Base-by-base conservation (phyloP, 2,888 invertebrate genomes). In the Metalampra italica region DNA sequence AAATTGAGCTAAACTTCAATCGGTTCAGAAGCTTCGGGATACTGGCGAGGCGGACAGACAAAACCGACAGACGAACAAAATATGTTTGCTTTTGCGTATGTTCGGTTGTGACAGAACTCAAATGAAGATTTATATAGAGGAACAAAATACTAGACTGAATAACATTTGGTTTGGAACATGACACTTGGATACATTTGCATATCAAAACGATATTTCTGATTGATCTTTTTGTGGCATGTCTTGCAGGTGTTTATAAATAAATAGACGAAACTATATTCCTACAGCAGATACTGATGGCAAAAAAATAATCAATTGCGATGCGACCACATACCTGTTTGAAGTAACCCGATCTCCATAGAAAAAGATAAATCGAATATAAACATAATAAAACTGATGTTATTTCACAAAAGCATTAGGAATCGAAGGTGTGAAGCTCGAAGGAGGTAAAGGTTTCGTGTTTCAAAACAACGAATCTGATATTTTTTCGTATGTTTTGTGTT, bases 391-490 rank as follows among this genome's bases (percentile, higher is more conserved):
- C 64, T 60, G 57, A 59, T 66, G 73, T 70, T 71, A 62, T 65
- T 72, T 67, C 69, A 69, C 71, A 74, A 75, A 71, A 55, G 64
- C 60, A 57, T 53, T 46, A 12, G 42, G 34, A 38, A 38, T 12
- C 54, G 60, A 65, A 75, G 68, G 76, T 69, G 76, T 72, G 71
- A 78, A 75, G 56, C 56, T 64, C 41, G 71, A 75, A 78, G 60
- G 77, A 75, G 78, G 76, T 78, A 66, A 72, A 66, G 55, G 82
- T 61, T 62, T 87, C 78, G 61, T 67, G 71, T 87, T 86, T 76
- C 86, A 83, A 78, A 87, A 87, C 82, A 86, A 69, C 67, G 71
- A 79, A 78, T 75, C 69, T 70, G 71, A 69, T 3, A 5, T 75
- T 77, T 71, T 78, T 82, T 81, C 71, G 75, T 76, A 51, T 57